Evolutionary conservation across 2,113 vertebrate genomes (phyloP), one percentile per base, ranked within the genome.

Genomic region (Sigmodon hispidus): DNA sequence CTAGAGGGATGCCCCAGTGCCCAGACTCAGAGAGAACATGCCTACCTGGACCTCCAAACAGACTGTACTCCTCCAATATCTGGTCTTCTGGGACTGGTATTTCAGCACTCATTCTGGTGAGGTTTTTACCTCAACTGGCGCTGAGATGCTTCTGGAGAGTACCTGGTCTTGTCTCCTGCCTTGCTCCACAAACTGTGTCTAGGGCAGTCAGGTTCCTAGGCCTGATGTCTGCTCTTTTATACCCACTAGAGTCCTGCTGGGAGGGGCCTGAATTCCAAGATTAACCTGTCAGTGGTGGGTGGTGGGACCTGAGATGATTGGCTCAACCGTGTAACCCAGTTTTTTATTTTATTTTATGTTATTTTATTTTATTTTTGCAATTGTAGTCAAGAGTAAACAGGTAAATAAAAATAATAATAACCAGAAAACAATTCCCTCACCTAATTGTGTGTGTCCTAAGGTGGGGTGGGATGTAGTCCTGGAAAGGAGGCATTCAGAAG

Each of bases 401-500:
- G 75, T 1, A 31, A 48, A 50, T n/a, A n/a, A n/a, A n/a, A n/a
- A n/a, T n/a, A n/a, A n/a, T n/a, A n/a, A n/a, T n/a, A n/a, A n/a
- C n/a, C n/a, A n/a, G n/a, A n/a, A n/a, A n/a, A n/a, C n/a, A n/a
- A n/a, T n/a, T n/a, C n/a, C n/a, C n/a, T n/a, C n/a, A n/a, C n/a
- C n/a, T n/a, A n/a, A n/a, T n/a, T n/a, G n/a, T n/a, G n/a, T n/a
- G n/a, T n/a, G n/a, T n/a, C n/a, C n/a, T n/a, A n/a, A n/a, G n/a
- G n/a, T n/a, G n/a, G n/a, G n/a, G n/a, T n/a, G n/a, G n/a, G n/a
- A n/a, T n/a, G n/a, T n/a, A n/a, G n/a, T n/a, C n/a, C n/a, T n/a
- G n/a, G n/a, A n/a, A 12, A 43, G 0, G 12, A 45, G 24, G 40
- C 0, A 5, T 15, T 75, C 12, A 9, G 24, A 1, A 7, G 69